Percentiles rank a stretch among this genome's conserved stretches.
Conservation (phyloP, 2,797 vertebrate species). For the Carapus acus region DNA sequence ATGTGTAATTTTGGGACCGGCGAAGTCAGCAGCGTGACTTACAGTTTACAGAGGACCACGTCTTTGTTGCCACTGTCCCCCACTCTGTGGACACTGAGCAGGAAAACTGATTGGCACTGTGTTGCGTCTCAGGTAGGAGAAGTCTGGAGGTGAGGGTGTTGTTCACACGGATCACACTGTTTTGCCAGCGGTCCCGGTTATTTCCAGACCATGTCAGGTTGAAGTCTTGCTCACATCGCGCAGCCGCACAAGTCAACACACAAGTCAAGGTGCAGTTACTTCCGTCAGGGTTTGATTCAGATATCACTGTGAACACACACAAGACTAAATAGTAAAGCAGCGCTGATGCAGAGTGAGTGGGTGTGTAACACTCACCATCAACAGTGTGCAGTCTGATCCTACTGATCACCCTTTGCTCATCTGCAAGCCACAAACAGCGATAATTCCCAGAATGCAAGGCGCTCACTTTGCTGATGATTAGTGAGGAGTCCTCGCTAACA, state of each 20-base stretch:
- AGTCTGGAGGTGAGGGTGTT: constrained; percentile 39
- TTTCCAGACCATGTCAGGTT: constrained; percentile 49
- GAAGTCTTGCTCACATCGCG: constrained; percentile 46
- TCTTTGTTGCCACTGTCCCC: constrained; percentile 35
- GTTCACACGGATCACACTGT: constrained; percentile 1
- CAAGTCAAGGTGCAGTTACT: constrained; percentile 52
- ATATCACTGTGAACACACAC: constrained; percentile 38
- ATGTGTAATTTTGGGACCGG: background rate
- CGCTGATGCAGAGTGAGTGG: background rate
- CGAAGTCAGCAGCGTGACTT: constrained; percentile 12
- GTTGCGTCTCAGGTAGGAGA: constrained; percentile 22
- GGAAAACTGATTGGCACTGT: constrained; percentile 4
- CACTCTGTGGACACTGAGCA: constrained; percentile 54
- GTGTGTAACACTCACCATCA: constrained; percentile 41
- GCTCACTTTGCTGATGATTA: constrained; percentile 40
- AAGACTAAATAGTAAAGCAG: too few species aligned
- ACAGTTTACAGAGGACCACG: constrained; percentile 30
- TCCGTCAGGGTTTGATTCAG: constrained; percentile 17
- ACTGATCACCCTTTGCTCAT: constrained; percentile 4
- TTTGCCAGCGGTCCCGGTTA: constrained; percentile 1
- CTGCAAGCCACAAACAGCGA: constrained; percentile 31
- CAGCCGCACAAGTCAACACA: constrained; percentile 45
- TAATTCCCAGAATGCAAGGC: constrained; percentile 48
- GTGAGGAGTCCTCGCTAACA: constrained; percentile 22
- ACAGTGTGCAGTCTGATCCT: constrained; percentile 51